These are phyloP conservation scores for Sus scrofa DNA, from an alignment of 2,113 vertebrate genomes.

Conservation along the genomic window T2T-Sscrofa CM000812.6:112299001-112299500, in stretches of 20 bases:
- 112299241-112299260: neutral
- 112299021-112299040: neutral
- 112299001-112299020: neutral
- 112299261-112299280: neutral
- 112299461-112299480: neutral
- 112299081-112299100: neutral
- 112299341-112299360: neutral
- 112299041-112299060: neutral
- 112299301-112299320: neutral
- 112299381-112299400: neutral
- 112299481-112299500: constrained; percentile 3
- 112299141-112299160: neutral
- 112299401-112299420: neutral
- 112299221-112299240: neutral
- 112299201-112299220: neutral
- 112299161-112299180: neutral
- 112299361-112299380: neutral
- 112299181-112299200: neutral
- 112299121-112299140: neutral
- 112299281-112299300: neutral
- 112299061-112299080: neutral
- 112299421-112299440: neutral
- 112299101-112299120: neutral
- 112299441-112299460: neutral
- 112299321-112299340: neutral